Conservation (phyloP, 2,888 invertebrate species). For the Tuberolachnus salignus region DNA sequence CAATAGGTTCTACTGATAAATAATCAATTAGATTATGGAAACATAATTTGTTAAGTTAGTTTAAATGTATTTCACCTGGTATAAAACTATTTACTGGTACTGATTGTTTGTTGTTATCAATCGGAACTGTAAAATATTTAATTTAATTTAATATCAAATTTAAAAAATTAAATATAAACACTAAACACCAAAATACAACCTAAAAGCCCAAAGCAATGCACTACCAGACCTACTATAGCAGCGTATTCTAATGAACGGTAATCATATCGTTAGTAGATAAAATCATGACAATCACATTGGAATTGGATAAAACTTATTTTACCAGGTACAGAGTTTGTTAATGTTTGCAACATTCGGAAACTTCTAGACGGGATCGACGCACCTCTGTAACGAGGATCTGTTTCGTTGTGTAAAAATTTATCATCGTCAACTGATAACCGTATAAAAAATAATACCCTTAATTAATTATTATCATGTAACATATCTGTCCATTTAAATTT, state of each 20-base stretch:
- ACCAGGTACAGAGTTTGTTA: conserved; percentile 65
- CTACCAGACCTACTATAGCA: conserved; percentile 12
- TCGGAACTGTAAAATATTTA: conserved; percentile 35
- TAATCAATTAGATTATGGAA: neutral
- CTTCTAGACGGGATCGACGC: conserved; percentile 73
- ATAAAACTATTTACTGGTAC: conserved; percentile 21
- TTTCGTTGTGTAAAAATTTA: conserved; percentile 66
- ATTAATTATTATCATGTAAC: conserved; percentile 20
- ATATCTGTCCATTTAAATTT: neutral
- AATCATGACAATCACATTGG: conserved; percentile 28
- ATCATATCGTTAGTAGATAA: conserved; percentile 38
- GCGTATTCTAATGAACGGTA: conserved; percentile 14
- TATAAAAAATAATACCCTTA: conserved; percentile 31
- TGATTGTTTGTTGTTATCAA: conserved; percentile 21
- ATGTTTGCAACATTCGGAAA: conserved; percentile 72
- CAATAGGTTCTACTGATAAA: conserved; percentile 34
- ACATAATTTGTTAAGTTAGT: neutral
- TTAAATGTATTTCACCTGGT: conserved; percentile 24
- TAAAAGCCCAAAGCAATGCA: conserved; percentile 34
- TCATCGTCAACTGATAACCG: conserved; percentile 65
- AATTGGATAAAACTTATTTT: conserved; percentile 41
- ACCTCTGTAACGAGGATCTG: conserved; percentile 70
- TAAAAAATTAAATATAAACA: neutral
- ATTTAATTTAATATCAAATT: neutral
- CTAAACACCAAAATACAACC: neutral